Percentiles rank a stretch among this genome's conserved stretches.
These are phyloP conservation scores for Drosophila ambigua DNA, from an alignment of 1,140 invertebrate genomes.

Conservation along the genomic window DNA sequence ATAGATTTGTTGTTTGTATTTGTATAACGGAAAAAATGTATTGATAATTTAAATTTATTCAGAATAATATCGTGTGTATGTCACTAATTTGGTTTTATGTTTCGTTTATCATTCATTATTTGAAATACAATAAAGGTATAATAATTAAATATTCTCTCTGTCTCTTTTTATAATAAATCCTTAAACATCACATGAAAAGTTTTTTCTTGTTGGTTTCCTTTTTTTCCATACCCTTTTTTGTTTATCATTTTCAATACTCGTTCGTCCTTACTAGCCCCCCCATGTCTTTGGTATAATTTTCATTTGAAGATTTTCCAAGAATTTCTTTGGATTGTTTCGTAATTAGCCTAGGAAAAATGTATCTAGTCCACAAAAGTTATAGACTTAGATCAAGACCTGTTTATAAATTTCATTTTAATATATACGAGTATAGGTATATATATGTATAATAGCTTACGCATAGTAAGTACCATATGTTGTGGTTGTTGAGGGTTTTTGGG, in stretches of 20 bases:
- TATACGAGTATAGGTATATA: conserved; percentile 20
- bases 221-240: not conserved
- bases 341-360: conserved; percentile 66
- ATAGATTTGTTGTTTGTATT: conserved; percentile 34
- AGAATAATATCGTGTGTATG: conserved; percentile 64
- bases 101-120: conserved; percentile 35
- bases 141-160: conserved; percentile 59
- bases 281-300: conserved; percentile 39
- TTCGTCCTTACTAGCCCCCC: conserved; percentile 19
- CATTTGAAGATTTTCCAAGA: conserved; percentile 23
- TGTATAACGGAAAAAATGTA: conserved; percentile 63
- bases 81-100: conserved; percentile 35
- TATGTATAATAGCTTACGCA: conserved; percentile 53
- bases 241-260: conserved; percentile 30
- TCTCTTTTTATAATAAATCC: conserved; percentile 59
- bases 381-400: conserved; percentile 79
- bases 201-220: conserved; percentile 52
- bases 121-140: conserved; percentile 69
- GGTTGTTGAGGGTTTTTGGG: conserved; percentile 37
- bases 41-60: conserved; percentile 63
- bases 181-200: conserved; percentile 80
- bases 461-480: conserved; percentile 53
- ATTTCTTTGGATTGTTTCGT: conserved; percentile 27
- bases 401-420: conserved; percentile 69
- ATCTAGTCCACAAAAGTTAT: conserved; percentile 76